Evolutionary conservation across 1,140 invertebrate species (phyloP).

Genomic region (Carposina sasakii): DNA sequence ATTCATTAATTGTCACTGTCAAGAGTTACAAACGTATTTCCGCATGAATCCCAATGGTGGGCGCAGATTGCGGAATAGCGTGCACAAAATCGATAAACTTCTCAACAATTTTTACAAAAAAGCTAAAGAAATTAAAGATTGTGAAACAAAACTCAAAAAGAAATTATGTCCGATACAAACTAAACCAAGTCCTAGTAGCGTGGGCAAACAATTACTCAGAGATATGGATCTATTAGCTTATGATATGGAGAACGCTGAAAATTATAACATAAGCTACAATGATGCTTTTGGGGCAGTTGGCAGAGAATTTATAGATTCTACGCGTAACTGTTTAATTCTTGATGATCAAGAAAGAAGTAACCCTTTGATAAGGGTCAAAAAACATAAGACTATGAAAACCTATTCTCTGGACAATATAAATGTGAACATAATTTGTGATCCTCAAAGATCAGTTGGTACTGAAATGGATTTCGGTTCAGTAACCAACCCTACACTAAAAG

Average conservation of each 20-base stretch:
- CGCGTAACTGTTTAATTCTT: slow-evolving; percentile 25
- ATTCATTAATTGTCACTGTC: slow-evolving; percentile 57
- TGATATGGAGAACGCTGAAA: slow-evolving; percentile 25
- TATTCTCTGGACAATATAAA: slow-evolving; percentile 47
- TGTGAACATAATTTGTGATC: slow-evolving; percentile 49
- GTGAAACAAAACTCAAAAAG: too few species aligned
- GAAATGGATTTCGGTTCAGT: too few species aligned
- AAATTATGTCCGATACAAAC: too few species aligned
- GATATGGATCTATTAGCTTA: slow-evolving; percentile 27
- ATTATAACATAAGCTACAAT: slow-evolving; percentile 17
- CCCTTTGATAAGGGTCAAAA: background rate
- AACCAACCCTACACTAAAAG: background rate
- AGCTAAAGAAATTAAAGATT: slow-evolving; percentile 45
- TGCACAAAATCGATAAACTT: slow-evolving; percentile 40
- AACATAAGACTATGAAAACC: slow-evolving; percentile 22
- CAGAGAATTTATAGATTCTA: slow-evolving; percentile 19
- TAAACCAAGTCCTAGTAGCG: too few species aligned
- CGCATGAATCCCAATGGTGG: slow-evolving; percentile 53
- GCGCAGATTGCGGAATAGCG: slow-evolving; percentile 43
- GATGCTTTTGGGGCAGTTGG: slow-evolving; percentile 16
- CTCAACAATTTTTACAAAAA: slow-evolving; percentile 50
- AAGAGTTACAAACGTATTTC: slow-evolving; percentile 59
- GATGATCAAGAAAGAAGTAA: background rate
- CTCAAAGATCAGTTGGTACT: slow-evolving; percentile 13
- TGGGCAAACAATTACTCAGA: slow-evolving; percentile 19